These are phyloP conservation scores for Sesamia inferens DNA, from an alignment of 2,888 invertebrate genomes.

Conservation along the genomic window DNA sequence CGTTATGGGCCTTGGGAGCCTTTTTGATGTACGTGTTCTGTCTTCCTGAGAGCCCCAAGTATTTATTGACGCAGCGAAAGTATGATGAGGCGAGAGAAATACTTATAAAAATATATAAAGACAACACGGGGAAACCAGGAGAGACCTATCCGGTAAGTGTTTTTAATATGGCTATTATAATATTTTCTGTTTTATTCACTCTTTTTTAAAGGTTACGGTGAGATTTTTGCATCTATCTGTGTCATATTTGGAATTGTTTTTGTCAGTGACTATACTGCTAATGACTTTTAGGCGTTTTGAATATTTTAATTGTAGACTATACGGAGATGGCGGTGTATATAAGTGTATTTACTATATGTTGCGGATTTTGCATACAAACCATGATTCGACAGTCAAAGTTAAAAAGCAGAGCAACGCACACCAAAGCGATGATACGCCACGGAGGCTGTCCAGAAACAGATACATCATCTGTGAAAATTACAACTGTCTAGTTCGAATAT, in stretches of 20 bases:
- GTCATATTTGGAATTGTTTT: neutral
- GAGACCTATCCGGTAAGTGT: conserved; percentile 78
- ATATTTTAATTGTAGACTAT: too few relatives aligned
- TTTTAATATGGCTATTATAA: conserved; percentile 36
- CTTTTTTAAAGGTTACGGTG: conserved; percentile 5
- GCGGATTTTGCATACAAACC: too few relatives aligned
- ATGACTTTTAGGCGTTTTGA: too few relatives aligned
- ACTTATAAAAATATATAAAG: conserved; percentile 74
- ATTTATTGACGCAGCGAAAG: conserved; percentile 76
- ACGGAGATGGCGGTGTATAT: too few relatives aligned
- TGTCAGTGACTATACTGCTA: neutral
- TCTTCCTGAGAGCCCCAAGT: conserved; percentile 83
- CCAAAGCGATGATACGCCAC: too few relatives aligned
- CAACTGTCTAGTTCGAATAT: neutral
- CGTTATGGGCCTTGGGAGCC: conserved; percentile 75
- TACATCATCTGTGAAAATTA: too few relatives aligned
- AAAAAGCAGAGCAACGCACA: too few relatives aligned
- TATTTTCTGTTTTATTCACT: neutral
- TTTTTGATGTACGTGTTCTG: conserved; percentile 72
- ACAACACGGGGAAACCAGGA: conserved; percentile 78
- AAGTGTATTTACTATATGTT: too few relatives aligned
- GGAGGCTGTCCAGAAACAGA: too few relatives aligned
- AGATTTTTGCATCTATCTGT: neutral
- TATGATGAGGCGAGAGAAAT: conserved; percentile 78
- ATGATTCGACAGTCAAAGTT: too few relatives aligned